Percentiles rank a stretch among this genome's conserved stretches.
Evolutionary conservation across 1,140 invertebrate genomes (phyloP).

Genomic region (Drosophila ironensis): DNA sequence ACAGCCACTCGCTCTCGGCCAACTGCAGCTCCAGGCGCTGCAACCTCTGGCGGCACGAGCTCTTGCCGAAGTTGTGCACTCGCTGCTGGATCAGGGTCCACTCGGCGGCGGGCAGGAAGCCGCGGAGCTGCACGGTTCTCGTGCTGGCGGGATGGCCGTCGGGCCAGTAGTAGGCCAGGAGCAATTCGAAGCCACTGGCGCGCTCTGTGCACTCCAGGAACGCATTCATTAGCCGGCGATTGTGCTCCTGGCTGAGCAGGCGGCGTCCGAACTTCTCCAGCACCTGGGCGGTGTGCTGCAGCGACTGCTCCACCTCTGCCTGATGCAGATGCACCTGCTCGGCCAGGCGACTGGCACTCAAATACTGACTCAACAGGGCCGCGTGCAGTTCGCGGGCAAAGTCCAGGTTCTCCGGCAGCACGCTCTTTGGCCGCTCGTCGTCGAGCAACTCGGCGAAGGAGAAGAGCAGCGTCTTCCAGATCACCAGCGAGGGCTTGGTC

Average conservation of each 20-base stretch:
- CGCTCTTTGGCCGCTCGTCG: not conserved
- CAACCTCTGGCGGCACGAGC: conserved; percentile 49
- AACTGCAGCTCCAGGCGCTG: conserved; percentile 60
- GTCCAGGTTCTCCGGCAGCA: conserved; percentile 27
- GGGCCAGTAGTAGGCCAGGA: conserved; percentile 59
- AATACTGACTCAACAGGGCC: conserved; percentile 65
- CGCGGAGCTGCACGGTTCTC: conserved; percentile 21
- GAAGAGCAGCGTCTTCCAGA: conserved; percentile 71
- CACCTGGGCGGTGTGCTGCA: conserved; percentile 41
- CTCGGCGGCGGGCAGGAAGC: conserved; percentile 51
- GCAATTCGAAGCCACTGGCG: conserved; percentile 50
- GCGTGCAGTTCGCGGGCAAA: conserved; percentile 64
- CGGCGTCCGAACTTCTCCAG: conserved; percentile 55
- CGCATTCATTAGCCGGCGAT: conserved; percentile 62
- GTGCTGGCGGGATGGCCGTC: conserved; percentile 35
- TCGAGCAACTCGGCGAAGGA: conserved; percentile 54
- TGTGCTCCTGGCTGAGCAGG: conserved; percentile 61
- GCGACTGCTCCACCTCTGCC: conserved; percentile 27
- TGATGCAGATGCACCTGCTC: conserved; percentile 61
- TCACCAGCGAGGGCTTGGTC: conserved; percentile 73
- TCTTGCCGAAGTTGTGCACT: conserved; percentile 74
- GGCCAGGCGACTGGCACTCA: conserved; percentile 56
- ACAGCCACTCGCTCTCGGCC: conserved; percentile 34
- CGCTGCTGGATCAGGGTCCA: conserved; percentile 69
- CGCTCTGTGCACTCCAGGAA: conserved; percentile 67